Conservation (phyloP, 2,888 invertebrate genomes). For the Drosophila ochracea region DNA sequence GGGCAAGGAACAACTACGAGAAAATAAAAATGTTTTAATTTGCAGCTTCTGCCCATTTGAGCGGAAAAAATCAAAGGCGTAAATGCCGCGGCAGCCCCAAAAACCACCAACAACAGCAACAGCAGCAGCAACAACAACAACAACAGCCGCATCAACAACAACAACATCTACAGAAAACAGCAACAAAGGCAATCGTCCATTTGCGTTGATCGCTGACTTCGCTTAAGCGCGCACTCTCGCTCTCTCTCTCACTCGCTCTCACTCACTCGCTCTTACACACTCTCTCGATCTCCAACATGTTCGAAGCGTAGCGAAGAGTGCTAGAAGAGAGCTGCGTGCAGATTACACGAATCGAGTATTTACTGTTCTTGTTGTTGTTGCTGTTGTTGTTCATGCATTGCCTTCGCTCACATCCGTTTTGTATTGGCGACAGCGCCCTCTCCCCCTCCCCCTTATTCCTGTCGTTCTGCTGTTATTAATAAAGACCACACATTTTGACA, state of each 20-base stretch:
- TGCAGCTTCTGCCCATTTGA: conserved; percentile 80
- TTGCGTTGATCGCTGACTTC: conserved; percentile 31
- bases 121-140: no score
- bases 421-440: conserved; percentile 75
- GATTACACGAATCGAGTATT: conserved; percentile 40
- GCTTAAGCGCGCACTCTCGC: conserved; percentile 25
- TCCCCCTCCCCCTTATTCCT: conserved; percentile 12
- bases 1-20: conserved; percentile 37
- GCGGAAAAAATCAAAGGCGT: conserved; percentile 81
- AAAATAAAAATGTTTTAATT: conserved; percentile 78
- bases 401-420: conserved; percentile 69
- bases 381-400: conserved; percentile 7
- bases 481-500: conserved; percentile 86
- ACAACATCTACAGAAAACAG: conserved; percentile 21
- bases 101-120: conserved; percentile 51
- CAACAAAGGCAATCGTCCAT: conserved; percentile 36
- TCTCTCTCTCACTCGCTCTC: not conserved
- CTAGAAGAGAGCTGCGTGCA: conserved; percentile 39
- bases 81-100: conserved; percentile 67
- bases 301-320: conserved; percentile 47
- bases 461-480: conserved; percentile 83
- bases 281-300: conserved; percentile 50
- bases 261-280: conserved; percentile 32
- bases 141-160: conserved; percentile 20
- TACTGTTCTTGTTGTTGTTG: conserved; percentile 15